Conservation (phyloP, 2,113 vertebrate species). For the Podarcis muralis region DNA sequence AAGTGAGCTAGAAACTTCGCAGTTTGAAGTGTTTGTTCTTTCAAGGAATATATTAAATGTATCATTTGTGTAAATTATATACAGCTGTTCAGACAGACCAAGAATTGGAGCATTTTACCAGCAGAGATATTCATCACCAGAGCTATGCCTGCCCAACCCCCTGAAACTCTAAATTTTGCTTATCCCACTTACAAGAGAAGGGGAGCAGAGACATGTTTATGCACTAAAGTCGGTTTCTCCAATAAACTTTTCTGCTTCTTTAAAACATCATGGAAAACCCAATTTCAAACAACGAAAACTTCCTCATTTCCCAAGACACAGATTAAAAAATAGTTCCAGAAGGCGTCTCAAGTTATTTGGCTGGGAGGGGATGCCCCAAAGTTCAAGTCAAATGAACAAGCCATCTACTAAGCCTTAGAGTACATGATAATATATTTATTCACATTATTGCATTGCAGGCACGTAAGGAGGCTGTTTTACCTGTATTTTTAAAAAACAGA, state of each 20-base stretch:
- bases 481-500: constrained; percentile 1
- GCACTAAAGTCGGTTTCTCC: constrained; percentile 9
- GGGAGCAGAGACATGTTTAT: not conserved
- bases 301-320: constrained; percentile 14
- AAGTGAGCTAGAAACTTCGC: not conserved
- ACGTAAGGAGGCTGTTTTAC: constrained; percentile 7
- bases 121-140: not conserved
- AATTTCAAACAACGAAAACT: not conserved
- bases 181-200: constrained; percentile 9
- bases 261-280: not conserved
- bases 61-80: not conserved
- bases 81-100: not conserved
- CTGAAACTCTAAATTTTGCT: constrained; percentile 19
- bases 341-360: not conserved
- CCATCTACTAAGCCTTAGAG: not conserved
- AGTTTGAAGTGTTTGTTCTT: constrained; percentile 31
- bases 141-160: constrained; percentile 8
- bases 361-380: not conserved
- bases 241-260: not conserved
- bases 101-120: constrained; percentile 11
- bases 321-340: constrained; percentile 21
- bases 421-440: not conserved
- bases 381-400: not conserved
- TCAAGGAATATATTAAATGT: constrained; percentile 38
- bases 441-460: not conserved